Conservation (phyloP, 2,113 vertebrate species). For the Gambusia affinis region DNA sequence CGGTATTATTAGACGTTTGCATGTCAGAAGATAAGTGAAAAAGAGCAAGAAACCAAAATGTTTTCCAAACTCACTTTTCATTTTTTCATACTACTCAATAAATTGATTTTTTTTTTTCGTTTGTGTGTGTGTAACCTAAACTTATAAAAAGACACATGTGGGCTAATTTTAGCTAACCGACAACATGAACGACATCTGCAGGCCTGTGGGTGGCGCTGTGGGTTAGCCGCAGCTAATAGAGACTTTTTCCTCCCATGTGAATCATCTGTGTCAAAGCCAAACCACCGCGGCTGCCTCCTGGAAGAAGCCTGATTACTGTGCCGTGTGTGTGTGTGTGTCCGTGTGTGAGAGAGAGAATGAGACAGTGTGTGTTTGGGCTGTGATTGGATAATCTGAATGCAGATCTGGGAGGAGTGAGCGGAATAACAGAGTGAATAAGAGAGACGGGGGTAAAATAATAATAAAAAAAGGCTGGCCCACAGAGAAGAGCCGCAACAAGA, state of each 20-base stretch:
- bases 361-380: not conserved
- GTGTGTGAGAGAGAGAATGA: not conserved
- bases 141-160: too few species aligned
- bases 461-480: not conserved
- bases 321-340: not conserved
- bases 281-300: not conserved
- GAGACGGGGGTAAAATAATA: not conserved
- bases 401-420: conserved; percentile 28
- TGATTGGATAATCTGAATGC: conserved; percentile 16
- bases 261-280: conserved; percentile 27
- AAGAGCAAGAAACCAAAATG: too few species aligned
- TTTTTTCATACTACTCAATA: too few species aligned
- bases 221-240: not conserved
- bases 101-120: too few species aligned
- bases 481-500: not conserved
- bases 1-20: too few species aligned
- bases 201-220: conserved; percentile 58
- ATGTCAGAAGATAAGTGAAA: too few species aligned
- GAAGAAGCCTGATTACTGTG: not conserved
- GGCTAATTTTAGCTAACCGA: too few species aligned
- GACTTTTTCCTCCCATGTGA: conserved; percentile 31
- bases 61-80: too few species aligned
- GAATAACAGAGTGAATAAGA: not conserved
- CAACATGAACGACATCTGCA: not conserved
- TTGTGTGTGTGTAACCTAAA: too few species aligned